Conservation (phyloP, 2,888 invertebrate genomes). For the Apotomis capreana region DNA sequence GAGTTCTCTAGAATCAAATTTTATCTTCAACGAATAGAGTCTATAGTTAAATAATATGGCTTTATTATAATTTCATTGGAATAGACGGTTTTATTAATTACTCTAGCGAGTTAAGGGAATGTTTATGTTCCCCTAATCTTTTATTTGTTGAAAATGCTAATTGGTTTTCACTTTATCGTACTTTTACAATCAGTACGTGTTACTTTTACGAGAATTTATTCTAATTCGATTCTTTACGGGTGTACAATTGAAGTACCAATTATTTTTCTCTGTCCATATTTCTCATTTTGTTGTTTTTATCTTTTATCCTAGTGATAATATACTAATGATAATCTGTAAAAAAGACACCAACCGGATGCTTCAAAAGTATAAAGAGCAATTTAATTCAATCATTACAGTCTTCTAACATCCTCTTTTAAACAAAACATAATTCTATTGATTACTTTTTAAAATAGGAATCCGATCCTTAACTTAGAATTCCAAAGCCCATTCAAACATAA, state of each 20-base stretch:
- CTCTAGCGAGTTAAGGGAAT: slow-evolving; percentile 34
- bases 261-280: too few relatives aligned
- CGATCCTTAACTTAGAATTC: slow-evolving; percentile 59
- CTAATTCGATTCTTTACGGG: not conserved
- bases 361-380: not conserved
- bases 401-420: slow-evolving; percentile 16
- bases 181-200: slow-evolving; percentile 1
- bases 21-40: not conserved
- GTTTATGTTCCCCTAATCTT: slow-evolving; percentile 29
- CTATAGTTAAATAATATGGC: not conserved
- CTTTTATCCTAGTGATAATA: too few relatives aligned
- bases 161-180: slow-evolving; percentile 14
- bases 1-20: not conserved
- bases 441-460: slow-evolving; percentile 66
- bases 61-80: slow-evolving; percentile 10
- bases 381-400: not conserved
- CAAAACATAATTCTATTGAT: slow-evolving; percentile 51
- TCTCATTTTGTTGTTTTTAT: too few relatives aligned
- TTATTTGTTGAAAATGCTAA: slow-evolving; percentile 21
- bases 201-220: not conserved
- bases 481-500: slow-evolving; percentile 70
- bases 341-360: too few relatives aligned
- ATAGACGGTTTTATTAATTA: slow-evolving; percentile 17
- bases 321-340: too few relatives aligned
- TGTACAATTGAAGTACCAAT: too few relatives aligned